phyloP scores from a whole-genome alignment of 2,888 invertebrate species.

The Eudasyphora cyanicolor region DNA sequence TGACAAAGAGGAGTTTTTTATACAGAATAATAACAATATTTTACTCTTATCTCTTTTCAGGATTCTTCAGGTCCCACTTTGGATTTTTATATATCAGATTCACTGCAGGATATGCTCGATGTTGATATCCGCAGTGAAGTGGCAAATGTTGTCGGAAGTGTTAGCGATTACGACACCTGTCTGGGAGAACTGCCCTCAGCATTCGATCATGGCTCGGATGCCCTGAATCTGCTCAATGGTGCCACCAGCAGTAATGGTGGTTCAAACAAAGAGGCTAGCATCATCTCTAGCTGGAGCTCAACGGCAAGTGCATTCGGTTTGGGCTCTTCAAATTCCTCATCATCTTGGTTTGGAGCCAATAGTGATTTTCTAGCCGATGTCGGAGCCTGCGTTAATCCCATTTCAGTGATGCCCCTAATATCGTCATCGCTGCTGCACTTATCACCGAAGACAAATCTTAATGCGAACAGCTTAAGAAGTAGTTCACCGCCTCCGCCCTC shows the following conservation, averaged over 20 bases:
- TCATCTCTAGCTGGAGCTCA: constrained; percentile 30
- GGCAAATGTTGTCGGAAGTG: constrained; percentile 88
- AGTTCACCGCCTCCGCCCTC: constrained; percentile 82
- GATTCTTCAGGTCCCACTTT: constrained; percentile 82
- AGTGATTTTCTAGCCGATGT: constrained; percentile 87
- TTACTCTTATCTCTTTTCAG: constrained; percentile 76
- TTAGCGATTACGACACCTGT: constrained; percentile 83
- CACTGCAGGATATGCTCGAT: constrained; percentile 94
- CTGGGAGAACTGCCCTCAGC: constrained; percentile 79
- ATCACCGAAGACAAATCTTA: constrained; percentile 75
- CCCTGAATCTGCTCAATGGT: constrained; percentile 73
- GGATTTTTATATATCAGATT: constrained; percentile 85
- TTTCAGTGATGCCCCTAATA: constrained; percentile 92
- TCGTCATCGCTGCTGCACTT: constrained; percentile 80
- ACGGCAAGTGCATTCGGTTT: constrained; percentile 61
- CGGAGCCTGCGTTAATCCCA: constrained; percentile 88
- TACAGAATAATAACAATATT: constrained; percentile 14
- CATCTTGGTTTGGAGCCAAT: constrained; percentile 71
- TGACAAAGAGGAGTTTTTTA: too few species aligned
- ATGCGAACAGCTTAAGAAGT: constrained; percentile 70
- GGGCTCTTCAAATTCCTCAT: constrained; percentile 68
- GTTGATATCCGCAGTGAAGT: constrained; percentile 93
- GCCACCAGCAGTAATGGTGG: constrained; percentile 64
- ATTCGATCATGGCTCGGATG: constrained; percentile 78
- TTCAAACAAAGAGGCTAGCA: background rate